Percentiles rank a stretch among this genome's conserved stretches.
These are phyloP conservation scores for Aquatica leii DNA, from an alignment of 2,888 invertebrate species.

Conservation along the genomic window DNA sequence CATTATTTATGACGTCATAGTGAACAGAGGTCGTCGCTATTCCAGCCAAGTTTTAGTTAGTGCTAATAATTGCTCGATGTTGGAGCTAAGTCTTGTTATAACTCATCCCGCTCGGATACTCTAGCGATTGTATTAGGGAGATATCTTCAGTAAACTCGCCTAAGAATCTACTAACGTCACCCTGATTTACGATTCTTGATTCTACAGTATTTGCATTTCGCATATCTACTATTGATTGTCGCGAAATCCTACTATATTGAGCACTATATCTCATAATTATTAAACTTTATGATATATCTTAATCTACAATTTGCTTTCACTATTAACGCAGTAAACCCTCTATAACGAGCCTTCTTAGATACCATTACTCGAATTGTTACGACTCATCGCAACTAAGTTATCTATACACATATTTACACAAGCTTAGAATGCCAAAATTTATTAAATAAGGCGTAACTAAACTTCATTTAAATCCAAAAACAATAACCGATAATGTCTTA, in stretches of 20 bases:
- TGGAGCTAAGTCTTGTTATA: slow-evolving; percentile 47
- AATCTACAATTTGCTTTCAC: slow-evolving; percentile 22
- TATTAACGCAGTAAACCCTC: slow-evolving; percentile 12
- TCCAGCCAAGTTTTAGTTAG: slow-evolving; percentile 53
- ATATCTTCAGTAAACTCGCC: slow-evolving; percentile 51
- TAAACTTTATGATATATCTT: slow-evolving; percentile 34
- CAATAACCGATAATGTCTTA: no score
- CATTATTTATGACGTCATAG: slow-evolving; percentile 55
- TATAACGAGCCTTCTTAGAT: slow-evolving; percentile 11
- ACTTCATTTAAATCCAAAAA: no score
- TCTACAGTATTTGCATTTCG: slow-evolving; percentile 44
- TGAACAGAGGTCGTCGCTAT: slow-evolving; percentile 52
- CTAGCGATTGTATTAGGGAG: slow-evolving; percentile 49
- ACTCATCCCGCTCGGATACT: slow-evolving; percentile 49
- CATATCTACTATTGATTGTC: slow-evolving; percentile 45
- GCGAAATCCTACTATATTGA: slow-evolving; percentile 38
- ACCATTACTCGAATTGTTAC: slow-evolving; percentile 1
- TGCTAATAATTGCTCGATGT: slow-evolving; percentile 53
- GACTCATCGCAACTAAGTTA: no score
- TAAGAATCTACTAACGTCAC: slow-evolving; percentile 51
- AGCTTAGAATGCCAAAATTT: no score
- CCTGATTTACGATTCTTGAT: slow-evolving; percentile 49
- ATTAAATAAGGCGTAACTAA: no score
- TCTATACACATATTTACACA: no score
- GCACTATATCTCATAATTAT: slow-evolving; percentile 35